These are phyloP conservation scores for Dorcus parallelipipedus DNA, from an alignment of 2,888 invertebrate genomes.

Conservation along the genomic window DNA sequence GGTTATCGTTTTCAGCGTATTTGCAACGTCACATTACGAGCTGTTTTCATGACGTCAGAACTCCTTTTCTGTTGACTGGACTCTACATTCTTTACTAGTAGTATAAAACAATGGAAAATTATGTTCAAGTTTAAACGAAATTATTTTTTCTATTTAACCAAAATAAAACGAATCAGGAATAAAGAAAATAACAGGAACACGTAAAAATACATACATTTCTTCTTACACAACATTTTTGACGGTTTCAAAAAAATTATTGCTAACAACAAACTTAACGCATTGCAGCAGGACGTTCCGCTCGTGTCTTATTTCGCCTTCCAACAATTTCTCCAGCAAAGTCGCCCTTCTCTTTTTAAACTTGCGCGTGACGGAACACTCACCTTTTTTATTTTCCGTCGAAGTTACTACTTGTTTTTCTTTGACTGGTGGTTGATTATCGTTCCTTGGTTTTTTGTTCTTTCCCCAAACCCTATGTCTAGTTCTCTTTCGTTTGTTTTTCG, in stretches of 20 bases:
- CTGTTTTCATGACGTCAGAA: too few species aligned
- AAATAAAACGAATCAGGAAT: too few species aligned
- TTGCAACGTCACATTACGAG: too few species aligned
- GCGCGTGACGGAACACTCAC: conserved; percentile 26
- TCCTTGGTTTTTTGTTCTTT: conserved; percentile 12
- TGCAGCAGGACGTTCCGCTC: conserved; percentile 86
- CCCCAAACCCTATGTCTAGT: conserved; percentile 28
- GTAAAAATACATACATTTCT: not conserved
- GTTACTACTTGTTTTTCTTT: not conserved
- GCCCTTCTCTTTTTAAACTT: conserved; percentile 44
- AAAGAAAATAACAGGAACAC: not conserved
- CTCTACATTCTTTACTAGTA: too few species aligned
- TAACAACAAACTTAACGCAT: conserved; percentile 76
- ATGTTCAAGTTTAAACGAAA: too few species aligned
- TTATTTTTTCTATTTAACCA: too few species aligned
- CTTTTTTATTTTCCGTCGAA: conserved; percentile 6
- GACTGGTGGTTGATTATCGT: not conserved
- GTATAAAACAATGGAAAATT: too few species aligned
- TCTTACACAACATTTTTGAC: not conserved
- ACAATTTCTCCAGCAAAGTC: conserved; percentile 66
- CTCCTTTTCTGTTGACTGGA: too few species aligned
- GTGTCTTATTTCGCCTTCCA: conserved; percentile 75
- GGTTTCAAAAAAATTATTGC: conserved; percentile 66
- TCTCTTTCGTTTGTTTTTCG: conserved; percentile 21
- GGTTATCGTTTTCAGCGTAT: too few species aligned